These are phyloP conservation scores for Crenuchus spilurus DNA, from an alignment of 2,797 vertebrate species.

Conservation along the genomic window DNA sequence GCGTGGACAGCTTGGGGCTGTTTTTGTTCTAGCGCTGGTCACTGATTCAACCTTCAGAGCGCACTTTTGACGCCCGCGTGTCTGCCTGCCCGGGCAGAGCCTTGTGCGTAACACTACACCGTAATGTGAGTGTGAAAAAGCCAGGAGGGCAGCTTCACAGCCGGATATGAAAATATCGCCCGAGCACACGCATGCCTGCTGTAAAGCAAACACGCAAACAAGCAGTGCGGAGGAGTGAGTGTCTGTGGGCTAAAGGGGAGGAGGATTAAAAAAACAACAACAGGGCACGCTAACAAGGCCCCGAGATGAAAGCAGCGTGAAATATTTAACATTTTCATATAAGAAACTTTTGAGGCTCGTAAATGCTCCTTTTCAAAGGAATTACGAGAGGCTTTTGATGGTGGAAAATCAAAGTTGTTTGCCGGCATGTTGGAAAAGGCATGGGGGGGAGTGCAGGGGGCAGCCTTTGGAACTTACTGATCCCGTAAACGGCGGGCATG, in stretches of 20 bases:
- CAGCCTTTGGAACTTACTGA: conserved; percentile 42
- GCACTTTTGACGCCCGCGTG: conserved; percentile 33
- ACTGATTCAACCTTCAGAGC: conserved; percentile 43
- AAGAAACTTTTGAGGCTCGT: conserved; percentile 44
- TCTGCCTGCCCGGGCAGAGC: conserved; percentile 17
- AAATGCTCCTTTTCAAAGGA: conserved; percentile 57
- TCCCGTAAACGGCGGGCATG: conserved; percentile 30
- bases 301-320: conserved; percentile 50
- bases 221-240: conserved; percentile 7
- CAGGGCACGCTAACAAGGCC: conserved; percentile 23
- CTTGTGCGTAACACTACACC: conserved; percentile 38
- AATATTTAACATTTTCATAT: conserved; percentile 52
- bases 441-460: no score
- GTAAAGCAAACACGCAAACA: conserved; percentile 25
- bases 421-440: conserved; percentile 19
- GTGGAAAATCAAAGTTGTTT: conserved; percentile 56
- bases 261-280: not conserved
- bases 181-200: conserved; percentile 20
- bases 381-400: conserved; percentile 55
- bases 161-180: conserved; percentile 40
- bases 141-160: conserved; percentile 23
- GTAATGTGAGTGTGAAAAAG: conserved; percentile 20
- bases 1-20: conserved; percentile 38
- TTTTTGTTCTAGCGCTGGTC: conserved; percentile 48
- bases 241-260: not conserved